A percentile compares a stretch with the other conserved stretches of the same genome.
Conservation (phyloP, 1,140 invertebrate species). For the Trichonephila clavata region DNA sequence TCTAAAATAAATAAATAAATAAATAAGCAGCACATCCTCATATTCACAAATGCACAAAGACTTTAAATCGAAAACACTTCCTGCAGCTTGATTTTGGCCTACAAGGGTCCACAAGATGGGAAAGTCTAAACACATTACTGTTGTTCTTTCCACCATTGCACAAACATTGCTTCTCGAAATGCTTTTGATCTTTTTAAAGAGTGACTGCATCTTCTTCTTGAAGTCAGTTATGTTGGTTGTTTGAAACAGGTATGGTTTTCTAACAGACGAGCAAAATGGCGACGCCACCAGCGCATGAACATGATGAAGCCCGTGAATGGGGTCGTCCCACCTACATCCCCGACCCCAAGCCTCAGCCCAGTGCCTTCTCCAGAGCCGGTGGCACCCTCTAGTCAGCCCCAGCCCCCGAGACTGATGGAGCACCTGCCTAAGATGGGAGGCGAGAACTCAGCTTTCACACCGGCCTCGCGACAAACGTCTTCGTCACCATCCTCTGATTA, state of each 20-base stretch:
- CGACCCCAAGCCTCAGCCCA: constrained; percentile 82
- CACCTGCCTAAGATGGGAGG: constrained; percentile 86
- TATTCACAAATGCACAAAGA: too few relatives aligned
- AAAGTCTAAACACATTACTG: too few relatives aligned
- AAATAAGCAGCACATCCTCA: too few relatives aligned
- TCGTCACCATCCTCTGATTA: constrained; percentile 69
- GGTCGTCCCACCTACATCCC: constrained; percentile 80
- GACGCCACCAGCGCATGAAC: constrained; percentile 96
- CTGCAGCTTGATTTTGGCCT: too few relatives aligned
- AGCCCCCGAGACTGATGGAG: constrained; percentile 80
- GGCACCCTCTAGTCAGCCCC: constrained; percentile 82
- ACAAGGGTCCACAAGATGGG: too few relatives aligned
- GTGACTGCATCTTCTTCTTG: constrained; percentile 72
- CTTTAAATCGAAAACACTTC: too few relatives aligned
- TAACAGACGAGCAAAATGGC: constrained; percentile 98
- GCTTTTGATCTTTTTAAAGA: background rate
- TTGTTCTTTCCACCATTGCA: background rate
- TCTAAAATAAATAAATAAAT: too few relatives aligned
- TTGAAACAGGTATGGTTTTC: constrained; percentile 96
- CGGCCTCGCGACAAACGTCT: constrained; percentile 70
- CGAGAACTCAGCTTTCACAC: constrained; percentile 90
- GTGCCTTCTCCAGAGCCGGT: constrained; percentile 83
- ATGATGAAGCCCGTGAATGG: constrained; percentile 87
- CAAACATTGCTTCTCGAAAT: background rate
- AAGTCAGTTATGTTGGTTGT: constrained; percentile 77